These are phyloP conservation scores for Ceratothoa steindachneri DNA, from an alignment of 2,888 invertebrate species.

Conservation along the genomic window DNA sequence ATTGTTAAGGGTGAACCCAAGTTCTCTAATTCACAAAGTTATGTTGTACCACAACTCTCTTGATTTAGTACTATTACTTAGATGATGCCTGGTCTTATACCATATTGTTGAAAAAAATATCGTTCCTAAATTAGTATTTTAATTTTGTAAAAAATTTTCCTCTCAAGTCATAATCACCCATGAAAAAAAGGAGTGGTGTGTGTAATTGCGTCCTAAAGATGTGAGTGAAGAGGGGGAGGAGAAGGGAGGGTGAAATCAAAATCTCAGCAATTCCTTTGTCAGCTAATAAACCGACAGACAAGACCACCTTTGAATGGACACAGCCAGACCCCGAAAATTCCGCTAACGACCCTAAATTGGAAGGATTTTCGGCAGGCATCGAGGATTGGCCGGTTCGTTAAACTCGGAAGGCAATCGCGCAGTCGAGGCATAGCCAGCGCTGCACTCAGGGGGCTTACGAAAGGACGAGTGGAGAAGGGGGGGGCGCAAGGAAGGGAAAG, in stretches of 20 bases:
- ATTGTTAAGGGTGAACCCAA: no score
- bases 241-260: neutral
- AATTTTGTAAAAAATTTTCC: no score
- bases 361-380: slow-evolving; percentile 13
- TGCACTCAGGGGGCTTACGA: neutral
- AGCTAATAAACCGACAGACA: neutral
- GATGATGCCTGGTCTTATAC: no score
- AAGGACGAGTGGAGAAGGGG: neutral
- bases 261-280: neutral
- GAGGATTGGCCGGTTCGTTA: slow-evolving; percentile 17
- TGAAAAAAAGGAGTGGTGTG: no score
- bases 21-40: no score
- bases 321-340: slow-evolving; percentile 7
- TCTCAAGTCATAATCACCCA: no score
- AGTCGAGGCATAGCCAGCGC: neutral
- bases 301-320: neutral
- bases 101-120: no score
- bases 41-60: no score
- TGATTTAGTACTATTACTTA: no score
- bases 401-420: slow-evolving; percentile 1
- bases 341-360: slow-evolving; percentile 18
- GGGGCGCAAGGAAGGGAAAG: neutral
- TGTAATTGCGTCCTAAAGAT: no score
- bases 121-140: no score
- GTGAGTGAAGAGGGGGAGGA: neutral